Base-by-base conservation (phyloP, 1,140 invertebrate species). In the Zaprionus vittiger region DNA sequence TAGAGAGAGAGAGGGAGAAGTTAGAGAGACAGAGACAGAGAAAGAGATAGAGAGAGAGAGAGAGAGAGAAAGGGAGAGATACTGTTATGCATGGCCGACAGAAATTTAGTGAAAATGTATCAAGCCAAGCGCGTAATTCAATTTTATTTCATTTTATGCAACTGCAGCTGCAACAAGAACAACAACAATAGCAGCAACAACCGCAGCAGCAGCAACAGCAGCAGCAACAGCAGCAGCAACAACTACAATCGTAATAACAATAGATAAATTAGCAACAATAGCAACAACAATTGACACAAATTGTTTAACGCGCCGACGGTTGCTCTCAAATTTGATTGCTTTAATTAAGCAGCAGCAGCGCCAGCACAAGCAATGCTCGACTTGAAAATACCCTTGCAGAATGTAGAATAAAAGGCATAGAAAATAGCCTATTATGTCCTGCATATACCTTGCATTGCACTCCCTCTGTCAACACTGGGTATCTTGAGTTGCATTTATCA, bases 91-190 rank as follows among this genome's bases (percentile, higher is more conserved):
- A 76, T 79, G 41, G 67, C 67, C 62, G 69, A 73, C 74, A 78
- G 44, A 59, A 83, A 87, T 87, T 89, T 84, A 89, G 81, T 81
- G 84, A 85, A 89, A 90, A 89, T 90, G 81, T 66, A 81, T 62
- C 77, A 84, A 85, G 85, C 81, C 84, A 83, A 85, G 84, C 84
- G 85, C 85, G 77, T 89, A 89, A 89, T 89, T 87, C 80, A 87
- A 87, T 87, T 87, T 86, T 72, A 80, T 75, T 84, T 77, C 70
- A 85, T 70, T 83, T 82, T 72, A 82, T 73, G 72, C 77, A 80
- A 81, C 80, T 60, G 69, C 78, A 80, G 41, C 31, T 52, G 38
- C 61, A 67, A 59, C 79, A 72, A 34, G 70, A 74, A 70, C 56
- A 57, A 41, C 59, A 55, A 22, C 77, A 34, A 28, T 49, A 57